Conservation (phyloP, 2,113 vertebrate genomes). For the Neolamprologus sp. region DNA sequence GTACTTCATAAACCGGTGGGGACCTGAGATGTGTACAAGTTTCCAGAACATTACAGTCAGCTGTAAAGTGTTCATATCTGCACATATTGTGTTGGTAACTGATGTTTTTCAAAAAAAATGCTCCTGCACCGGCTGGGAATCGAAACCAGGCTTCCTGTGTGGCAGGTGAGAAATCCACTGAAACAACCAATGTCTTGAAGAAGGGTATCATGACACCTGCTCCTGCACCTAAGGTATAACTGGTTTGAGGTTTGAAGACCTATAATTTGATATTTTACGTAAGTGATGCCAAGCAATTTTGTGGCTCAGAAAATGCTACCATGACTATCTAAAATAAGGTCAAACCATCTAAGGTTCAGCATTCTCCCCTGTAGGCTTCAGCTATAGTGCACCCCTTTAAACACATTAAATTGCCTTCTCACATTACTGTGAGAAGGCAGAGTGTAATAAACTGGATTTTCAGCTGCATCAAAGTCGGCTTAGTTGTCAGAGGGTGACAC, state of each 20-base stretch:
- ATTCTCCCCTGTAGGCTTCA: not conserved
- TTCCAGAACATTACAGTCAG: not conserved
- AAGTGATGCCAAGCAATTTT: not conserved
- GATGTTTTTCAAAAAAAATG: not conserved
- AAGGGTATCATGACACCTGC: not conserved
- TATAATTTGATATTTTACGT: not conserved
- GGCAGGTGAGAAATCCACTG: not conserved
- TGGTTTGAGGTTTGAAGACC: not conserved
- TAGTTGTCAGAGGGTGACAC: not conserved
- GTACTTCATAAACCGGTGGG: not conserved
- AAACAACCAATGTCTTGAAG: not conserved
- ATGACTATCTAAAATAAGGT: not conserved
- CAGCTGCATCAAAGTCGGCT: not conserved
- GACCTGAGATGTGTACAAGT: no score
- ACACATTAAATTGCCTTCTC: no score
- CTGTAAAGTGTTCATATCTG: not conserved
- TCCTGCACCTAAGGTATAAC: not conserved
- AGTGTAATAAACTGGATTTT: not conserved
- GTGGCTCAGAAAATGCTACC: not conserved
- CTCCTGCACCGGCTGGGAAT: not conserved
- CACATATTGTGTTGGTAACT: not conserved
- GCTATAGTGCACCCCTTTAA: not conserved
- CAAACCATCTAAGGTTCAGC: not conserved
- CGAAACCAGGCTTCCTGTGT: not conserved
- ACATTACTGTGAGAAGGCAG: not conserved